phyloP scores from a whole-genome alignment of 2,113 vertebrate species.

The mouse (Mus musculus) region GRCm39 chr2:70811001-70811500 shows the following conservation, averaged over 20 bases:
- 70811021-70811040: slow-evolving; percentile 36
- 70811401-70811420: neutral
- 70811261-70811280: neutral
- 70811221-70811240: neutral
- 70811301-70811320: neutral
- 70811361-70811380: neutral
- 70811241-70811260: neutral
- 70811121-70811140: neutral
- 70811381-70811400: neutral
- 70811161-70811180: neutral
- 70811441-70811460: slow-evolving; percentile 41
- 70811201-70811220: neutral
- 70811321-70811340: too few relatives aligned
- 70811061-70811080: neutral
- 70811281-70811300: too few relatives aligned
- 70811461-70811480: slow-evolving; percentile 40
- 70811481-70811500: slow-evolving; percentile 31
- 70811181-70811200: neutral
- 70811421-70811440: neutral
- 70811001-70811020: neutral
- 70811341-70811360: neutral
- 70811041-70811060: neutral
- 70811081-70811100: slow-evolving; percentile 4
- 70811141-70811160: neutral
- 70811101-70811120: slow-evolving; percentile 31